Conservation (phyloP, 2,888 invertebrate species). For the Xestia rhomboidea region DNA sequence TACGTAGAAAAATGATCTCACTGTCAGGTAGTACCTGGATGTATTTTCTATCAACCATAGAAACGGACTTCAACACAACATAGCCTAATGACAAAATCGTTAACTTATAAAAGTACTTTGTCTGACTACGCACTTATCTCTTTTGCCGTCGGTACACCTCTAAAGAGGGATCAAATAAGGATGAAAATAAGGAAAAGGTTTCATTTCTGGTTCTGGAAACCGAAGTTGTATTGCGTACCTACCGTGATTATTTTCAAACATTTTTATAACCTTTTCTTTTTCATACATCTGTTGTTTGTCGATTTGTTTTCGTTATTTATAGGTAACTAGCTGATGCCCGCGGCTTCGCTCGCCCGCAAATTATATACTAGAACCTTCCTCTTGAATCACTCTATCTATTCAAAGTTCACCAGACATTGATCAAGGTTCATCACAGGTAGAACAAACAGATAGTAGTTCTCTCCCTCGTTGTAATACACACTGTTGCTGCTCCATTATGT, state of each 20-base stretch:
- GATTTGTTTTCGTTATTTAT: neutral
- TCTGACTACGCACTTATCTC: neutral
- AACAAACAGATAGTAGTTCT: no score
- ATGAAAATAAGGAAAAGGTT: slow-evolving; percentile 56
- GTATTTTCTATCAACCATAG: neutral
- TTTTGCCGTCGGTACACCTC: slow-evolving; percentile 23
- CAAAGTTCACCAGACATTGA: no score
- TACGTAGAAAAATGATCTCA: neutral
- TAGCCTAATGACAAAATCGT: no score
- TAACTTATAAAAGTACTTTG: neutral
- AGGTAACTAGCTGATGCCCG: no score
- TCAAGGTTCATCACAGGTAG: no score
- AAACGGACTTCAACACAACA: neutral
- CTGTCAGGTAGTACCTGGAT: neutral
- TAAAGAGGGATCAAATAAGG: slow-evolving; percentile 40
- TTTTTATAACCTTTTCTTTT: neutral
- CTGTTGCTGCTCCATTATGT: no score
- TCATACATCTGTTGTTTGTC: neutral
- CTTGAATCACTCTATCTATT: no score
- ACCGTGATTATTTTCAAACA: slow-evolving; percentile 29
- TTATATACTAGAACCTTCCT: no score
- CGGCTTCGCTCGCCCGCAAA: no score
- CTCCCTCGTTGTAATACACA: no score
- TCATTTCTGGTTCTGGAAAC: slow-evolving; percentile 23
- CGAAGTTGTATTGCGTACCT: slow-evolving; percentile 27